Percentiles rank a stretch among this genome's conserved stretches.
phyloP scores from a whole-genome alignment of 2,888 invertebrate species.

The Timandra comae region DNA sequence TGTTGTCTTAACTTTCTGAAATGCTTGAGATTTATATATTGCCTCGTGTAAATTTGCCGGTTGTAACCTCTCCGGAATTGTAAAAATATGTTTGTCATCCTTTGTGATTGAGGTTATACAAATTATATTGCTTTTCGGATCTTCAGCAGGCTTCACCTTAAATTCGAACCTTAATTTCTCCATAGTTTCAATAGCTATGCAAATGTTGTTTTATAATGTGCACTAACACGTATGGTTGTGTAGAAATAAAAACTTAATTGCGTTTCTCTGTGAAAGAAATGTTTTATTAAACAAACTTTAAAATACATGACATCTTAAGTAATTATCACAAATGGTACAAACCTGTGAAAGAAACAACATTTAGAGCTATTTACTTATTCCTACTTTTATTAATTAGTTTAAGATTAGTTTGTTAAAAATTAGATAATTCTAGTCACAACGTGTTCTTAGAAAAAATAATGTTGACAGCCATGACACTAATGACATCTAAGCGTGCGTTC shows the following conservation, averaged over 20 bases:
- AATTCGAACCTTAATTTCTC: conserved; percentile 12
- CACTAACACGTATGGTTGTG: not conserved
- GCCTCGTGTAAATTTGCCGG: conserved; percentile 10
- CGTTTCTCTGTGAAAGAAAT: not conserved
- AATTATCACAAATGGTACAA: not conserved
- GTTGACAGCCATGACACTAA: too few relatives aligned
- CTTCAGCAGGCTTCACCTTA: conserved; percentile 12
- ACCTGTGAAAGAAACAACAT: not conserved
- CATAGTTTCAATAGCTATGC: conserved; percentile 8
- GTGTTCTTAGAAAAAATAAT: too few relatives aligned
- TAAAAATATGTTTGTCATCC: conserved; percentile 8
- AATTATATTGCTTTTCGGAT: conserved; percentile 19
- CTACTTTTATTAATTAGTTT: not conserved
- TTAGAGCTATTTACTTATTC: not conserved
- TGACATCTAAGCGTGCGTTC: too few relatives aligned
- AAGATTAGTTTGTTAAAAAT: too few relatives aligned
- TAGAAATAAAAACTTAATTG: not conserved
- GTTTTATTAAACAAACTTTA: not conserved
- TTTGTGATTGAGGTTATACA: conserved; percentile 21
- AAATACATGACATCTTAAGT: not conserved
- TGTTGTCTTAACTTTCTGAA: conserved; percentile 14
- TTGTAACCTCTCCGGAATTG: conserved; percentile 18
- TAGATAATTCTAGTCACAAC: too few relatives aligned
- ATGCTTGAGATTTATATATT: conserved; percentile 11
- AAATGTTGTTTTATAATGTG: conserved; percentile 13